phyloP scores from a whole-genome alignment of 92 coral and sea anemone species.

The Heliopora coerulea region DNA sequence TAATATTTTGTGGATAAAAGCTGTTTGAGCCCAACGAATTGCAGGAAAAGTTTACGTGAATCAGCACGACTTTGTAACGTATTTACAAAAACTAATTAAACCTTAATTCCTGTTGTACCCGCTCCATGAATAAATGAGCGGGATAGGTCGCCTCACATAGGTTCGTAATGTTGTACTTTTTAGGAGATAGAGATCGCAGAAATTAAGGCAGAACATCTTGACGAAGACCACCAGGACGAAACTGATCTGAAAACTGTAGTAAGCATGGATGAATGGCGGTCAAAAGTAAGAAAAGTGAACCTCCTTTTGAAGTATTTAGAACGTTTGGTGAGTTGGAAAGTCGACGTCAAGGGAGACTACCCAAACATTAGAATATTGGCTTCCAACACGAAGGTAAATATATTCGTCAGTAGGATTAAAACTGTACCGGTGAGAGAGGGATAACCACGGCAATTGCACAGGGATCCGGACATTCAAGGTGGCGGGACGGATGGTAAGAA shows the following conservation, averaged over 20 bases:
- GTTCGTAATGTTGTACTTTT: not conserved
- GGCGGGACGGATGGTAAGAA: too few species aligned
- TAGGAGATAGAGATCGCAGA: constrained; percentile 38
- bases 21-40: too few species aligned
- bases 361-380: constrained; percentile 33
- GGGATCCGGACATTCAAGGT: too few species aligned
- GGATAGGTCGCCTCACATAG: not conserved
- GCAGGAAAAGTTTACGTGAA: too few species aligned
- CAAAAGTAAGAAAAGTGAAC: constrained; percentile 34
- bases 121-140: too few species aligned
- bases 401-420: too few species aligned
- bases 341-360: constrained; percentile 29
- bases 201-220: constrained; percentile 33
- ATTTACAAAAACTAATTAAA: too few species aligned
- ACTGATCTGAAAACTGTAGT: constrained; percentile 23
- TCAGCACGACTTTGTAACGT: too few species aligned
- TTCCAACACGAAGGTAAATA: constrained; percentile 33
- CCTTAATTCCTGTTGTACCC: too few species aligned
- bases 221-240: constrained; percentile 6
- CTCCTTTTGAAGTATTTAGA: constrained; percentile 34
- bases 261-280: constrained; percentile 21
- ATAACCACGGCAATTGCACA: too few species aligned
- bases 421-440: too few species aligned
- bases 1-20: too few species aligned
- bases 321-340: constrained; percentile 16